phyloP scores from a whole-genome alignment of 1,140 invertebrate species.

The Micrasema longulum region DNA sequence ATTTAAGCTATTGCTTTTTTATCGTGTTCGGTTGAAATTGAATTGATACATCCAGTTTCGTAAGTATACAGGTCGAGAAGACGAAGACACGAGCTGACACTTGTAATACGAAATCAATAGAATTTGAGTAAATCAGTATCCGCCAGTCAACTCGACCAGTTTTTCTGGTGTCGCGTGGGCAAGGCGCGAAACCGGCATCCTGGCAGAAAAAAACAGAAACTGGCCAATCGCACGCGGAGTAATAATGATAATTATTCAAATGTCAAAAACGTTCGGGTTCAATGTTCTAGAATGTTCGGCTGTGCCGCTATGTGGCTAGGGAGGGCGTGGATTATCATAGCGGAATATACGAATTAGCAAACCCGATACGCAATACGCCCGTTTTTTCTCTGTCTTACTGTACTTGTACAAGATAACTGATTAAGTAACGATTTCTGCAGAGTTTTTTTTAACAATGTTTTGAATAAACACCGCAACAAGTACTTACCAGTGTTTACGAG shows the following conservation, averaged over 20 bases:
- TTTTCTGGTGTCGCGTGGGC: background rate
- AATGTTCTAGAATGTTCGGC: slow-evolving; percentile 25
- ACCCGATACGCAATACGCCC: slow-evolving; percentile 20
- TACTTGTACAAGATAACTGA: slow-evolving; percentile 5
- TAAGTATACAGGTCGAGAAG: too few species aligned
- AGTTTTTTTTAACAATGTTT: background rate
- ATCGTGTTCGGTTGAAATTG: too few species aligned
- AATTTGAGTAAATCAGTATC: too few species aligned
- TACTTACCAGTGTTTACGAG: too few species aligned
- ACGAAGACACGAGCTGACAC: background rate
- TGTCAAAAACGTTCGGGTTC: slow-evolving; percentile 26
- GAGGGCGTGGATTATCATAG: slow-evolving; percentile 32
- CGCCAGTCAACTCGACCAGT: background rate
- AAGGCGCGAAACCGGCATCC: background rate
- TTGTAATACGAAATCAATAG: background rate
- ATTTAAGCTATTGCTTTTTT: too few species aligned
- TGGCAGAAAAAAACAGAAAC: background rate
- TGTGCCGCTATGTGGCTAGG: slow-evolving; percentile 11
- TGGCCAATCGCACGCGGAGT: slow-evolving; percentile 3
- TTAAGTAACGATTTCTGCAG: slow-evolving; percentile 7
- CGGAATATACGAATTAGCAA: slow-evolving; percentile 18
- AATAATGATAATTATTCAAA: slow-evolving; percentile 34
- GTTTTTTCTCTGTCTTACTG: slow-evolving; percentile 6
- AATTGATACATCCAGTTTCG: too few species aligned
- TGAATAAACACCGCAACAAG: too few species aligned